Evolutionary conservation across 2,797 vertebrate species (phyloP), one percentile per base, ranked within the genome.

Genomic region (Myotis myotis): DNA sequence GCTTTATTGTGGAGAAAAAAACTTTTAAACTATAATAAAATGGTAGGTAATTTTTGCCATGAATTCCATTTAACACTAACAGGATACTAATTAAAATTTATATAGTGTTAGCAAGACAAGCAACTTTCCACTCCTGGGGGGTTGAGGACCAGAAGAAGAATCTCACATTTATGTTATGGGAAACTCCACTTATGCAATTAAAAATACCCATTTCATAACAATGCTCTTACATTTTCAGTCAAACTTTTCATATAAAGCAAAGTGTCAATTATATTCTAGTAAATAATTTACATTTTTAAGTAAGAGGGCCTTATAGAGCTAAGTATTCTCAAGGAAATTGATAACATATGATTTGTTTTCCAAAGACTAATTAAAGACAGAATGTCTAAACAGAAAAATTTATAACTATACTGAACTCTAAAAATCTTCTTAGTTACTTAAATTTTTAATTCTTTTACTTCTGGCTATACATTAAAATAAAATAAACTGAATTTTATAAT

Each of bases 301-400:
- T 83, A 88, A 68, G 12, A 92, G 6, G 70, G 7, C 2, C 30
- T 88, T 70, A 66, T 3, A 49, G 9, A 85, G 16, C 85, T 92
- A 90, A 78, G 15, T 60, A 55, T 41, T 91, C 70, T 91, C 68
- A 36, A 92, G 66, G 25, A 95, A 92, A 95, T 91, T 89, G 10
- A 30, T 87, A 95, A 38, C 3, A n/a, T 10, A 19, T 62, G 79
- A 74, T 23, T 44, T 86, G 89, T 72, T 91, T 84, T 64, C 44
- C 51, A 84, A 93, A 70, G 1, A 1, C 3, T 83, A 89, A 76
- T 71, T 90, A 78, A 78, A 75, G 7, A 44, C 36, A 85, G 66
- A 84, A 33, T 76, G 91, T 87, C 87, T 94, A n/a, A 92, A 66
- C 2, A 75, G 7, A 8, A 71, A 89, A 93, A 79, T 16, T 84